These are phyloP conservation scores for Andrena marginata DNA, from an alignment of 2,888 invertebrate genomes.

Conservation along the genomic window DNA sequence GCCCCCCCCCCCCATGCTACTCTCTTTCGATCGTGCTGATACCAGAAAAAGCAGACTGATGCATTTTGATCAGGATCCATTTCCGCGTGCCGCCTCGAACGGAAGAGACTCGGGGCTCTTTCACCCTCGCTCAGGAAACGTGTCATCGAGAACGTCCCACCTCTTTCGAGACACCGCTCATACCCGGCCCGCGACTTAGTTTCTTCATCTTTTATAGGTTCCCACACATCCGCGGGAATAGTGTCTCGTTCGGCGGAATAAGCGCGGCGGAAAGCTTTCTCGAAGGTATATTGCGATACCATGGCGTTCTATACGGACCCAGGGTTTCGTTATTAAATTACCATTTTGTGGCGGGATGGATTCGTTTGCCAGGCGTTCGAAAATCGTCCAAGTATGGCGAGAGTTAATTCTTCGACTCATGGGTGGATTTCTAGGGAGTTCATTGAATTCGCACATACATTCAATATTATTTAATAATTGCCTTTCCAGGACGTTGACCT, in stretches of 20 bases:
- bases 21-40: constrained; percentile 52
- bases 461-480: neutral
- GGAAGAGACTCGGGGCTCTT: constrained; percentile 54
- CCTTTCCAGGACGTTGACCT: too few relatives aligned
- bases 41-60: constrained; percentile 67
- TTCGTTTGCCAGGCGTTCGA: neutral
- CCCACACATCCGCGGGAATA: constrained; percentile 22
- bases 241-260: constrained; percentile 15
- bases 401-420: neutral
- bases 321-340: constrained; percentile 5
- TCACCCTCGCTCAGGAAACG: constrained; percentile 54
- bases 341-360: neutral
- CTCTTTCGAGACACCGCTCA: constrained; percentile 46
- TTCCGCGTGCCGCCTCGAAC: constrained; percentile 58
- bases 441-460: neutral
- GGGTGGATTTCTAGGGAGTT: neutral
- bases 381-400: neutral
- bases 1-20: constrained; percentile 16
- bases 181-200: constrained; percentile 32
- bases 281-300: neutral
- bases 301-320: neutral
- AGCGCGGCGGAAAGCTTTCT: constrained; percentile 8
- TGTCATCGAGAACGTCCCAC: constrained; percentile 54
- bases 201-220: constrained; percentile 60
- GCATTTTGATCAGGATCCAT: constrained; percentile 72